These are phyloP conservation scores for Cybosia mesomella DNA, from an alignment of 2,888 invertebrate genomes.

Conservation along the genomic window DNA sequence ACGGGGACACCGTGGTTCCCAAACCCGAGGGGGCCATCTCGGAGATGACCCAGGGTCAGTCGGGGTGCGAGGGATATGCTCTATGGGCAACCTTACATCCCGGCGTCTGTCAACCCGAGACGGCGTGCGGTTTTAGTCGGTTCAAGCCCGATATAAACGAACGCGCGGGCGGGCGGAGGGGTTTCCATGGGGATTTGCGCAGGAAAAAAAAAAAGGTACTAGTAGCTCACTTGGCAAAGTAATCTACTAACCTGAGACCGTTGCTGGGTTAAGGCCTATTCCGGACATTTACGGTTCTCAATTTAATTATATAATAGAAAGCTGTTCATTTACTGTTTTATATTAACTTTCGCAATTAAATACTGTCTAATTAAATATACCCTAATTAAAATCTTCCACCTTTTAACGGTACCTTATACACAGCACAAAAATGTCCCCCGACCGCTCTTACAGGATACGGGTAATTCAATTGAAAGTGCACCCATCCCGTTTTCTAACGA, in stretches of 20 bases:
- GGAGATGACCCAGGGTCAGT: too few species aligned
- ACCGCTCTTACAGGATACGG: slow-evolving; percentile 37
- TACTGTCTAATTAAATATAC: not conserved
- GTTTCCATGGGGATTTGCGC: too few species aligned
- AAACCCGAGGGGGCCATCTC: too few species aligned
- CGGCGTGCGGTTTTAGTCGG: too few species aligned
- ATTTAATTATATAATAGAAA: not conserved
- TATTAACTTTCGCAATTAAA: not conserved
- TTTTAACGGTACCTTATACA: slow-evolving; percentile 7
- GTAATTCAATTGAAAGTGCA: slow-evolving; percentile 43
- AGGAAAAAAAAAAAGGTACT: too few species aligned
- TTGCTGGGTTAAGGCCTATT: not conserved
- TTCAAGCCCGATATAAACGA: too few species aligned
- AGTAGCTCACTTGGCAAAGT: not conserved
- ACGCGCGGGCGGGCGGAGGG: too few species aligned
- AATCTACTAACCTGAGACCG: not conserved
- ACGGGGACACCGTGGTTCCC: too few species aligned
- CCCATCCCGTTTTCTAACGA: slow-evolving; percentile 30
- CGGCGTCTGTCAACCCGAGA: too few species aligned
- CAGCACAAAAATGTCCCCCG: slow-evolving; percentile 28
- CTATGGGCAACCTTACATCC: too few species aligned
- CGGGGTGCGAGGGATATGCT: too few species aligned
- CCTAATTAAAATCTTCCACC: not conserved
- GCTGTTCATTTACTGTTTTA: not conserved
- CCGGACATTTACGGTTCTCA: not conserved